phyloP scores from a whole-genome alignment of 1,140 invertebrate species.

The Drosophila aff. region DNA sequence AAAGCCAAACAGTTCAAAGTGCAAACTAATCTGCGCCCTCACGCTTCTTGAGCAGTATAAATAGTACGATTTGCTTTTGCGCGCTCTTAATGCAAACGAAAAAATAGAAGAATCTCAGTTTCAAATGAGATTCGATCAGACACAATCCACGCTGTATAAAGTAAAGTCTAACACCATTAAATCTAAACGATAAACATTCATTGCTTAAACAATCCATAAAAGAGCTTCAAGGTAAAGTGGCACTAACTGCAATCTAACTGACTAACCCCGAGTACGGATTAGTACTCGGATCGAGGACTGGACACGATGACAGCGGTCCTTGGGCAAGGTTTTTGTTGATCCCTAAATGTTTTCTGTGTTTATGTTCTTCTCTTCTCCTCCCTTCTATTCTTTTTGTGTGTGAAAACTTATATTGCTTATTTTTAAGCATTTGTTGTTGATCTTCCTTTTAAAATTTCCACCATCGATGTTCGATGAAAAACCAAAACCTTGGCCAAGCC shows the following conservation, averaged over 20 bases:
- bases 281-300: conserved; percentile 30
- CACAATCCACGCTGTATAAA: conserved; percentile 77
- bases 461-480: conserved; percentile 16
- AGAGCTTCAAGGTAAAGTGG: conserved; percentile 68
- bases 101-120: conserved; percentile 6
- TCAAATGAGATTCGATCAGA: conserved; percentile 55
- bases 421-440: conserved; percentile 11
- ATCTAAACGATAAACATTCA: conserved; percentile 60
- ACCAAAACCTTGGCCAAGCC: conserved; percentile 60
- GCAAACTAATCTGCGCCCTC: conserved; percentile 57
- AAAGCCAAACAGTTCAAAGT: conserved; percentile 46
- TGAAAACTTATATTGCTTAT: conserved; percentile 13
- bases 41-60: conserved; percentile 59
- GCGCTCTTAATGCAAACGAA: conserved; percentile 50
- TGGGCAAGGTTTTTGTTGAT: conserved; percentile 64
- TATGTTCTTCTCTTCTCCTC: background rate
- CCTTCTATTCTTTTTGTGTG: conserved; percentile 16
- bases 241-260: conserved; percentile 37
- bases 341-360: conserved; percentile 35
- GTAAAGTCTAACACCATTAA: conserved; percentile 67
- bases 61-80: conserved; percentile 60
- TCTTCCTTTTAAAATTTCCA: background rate
- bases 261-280: conserved; percentile 46
- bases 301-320: conserved; percentile 34
- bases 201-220: conserved; percentile 53